Base-by-base conservation (phyloP, 1,140 invertebrate genomes). In the Oryzaephilus surinamensis region DNA sequence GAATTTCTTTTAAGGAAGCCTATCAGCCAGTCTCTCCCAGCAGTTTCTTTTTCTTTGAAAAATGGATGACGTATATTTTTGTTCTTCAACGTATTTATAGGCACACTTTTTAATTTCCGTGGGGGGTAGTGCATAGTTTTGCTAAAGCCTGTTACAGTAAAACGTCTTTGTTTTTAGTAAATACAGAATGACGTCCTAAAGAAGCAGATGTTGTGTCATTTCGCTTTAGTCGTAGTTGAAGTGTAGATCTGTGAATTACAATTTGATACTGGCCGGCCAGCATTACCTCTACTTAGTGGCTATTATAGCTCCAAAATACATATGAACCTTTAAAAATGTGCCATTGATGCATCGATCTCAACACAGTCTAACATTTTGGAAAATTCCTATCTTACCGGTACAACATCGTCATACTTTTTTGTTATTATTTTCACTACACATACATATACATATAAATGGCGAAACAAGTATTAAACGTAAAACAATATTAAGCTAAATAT, bases 31-130 rank as follows among this genome's bases (percentile, higher is more conserved):
- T 33, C 32, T 7, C 5, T 16, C 7, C 32, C 32, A n/a, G 17
- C 18, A 21, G 11, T 15, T 12, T 19, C 27, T 8, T 38, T 30
- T 29, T 28, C 28, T 38, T 38, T 38, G 15, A 2, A 23, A 17
- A 36, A 26, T 1, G 34, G 34, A 26, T 6, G 21, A 36, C 12
- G 2, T 5, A 2, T 15, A 11, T 27, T 17, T 14, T 36, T 36
- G n/a, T 26, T 27, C 13, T 26, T 26, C 24, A 2, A 21, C 21
- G 26, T 26, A 36, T 15, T 36, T 20, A 14, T 36, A 36, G 13
- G 21, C 21, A 17, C 34, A 36, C 26, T 26, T 33, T 27, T 36
- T 36, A 19, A 36, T 27, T 36, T 36, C 17, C 20, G 1, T 15
- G 7, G 15, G 1, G 11, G 32, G 1, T 10, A 33, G 18, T 23